Percentiles rank a stretch among this genome's conserved stretches.
Conservation (phyloP, 2,797 vertebrate species). For the Ibycter americanus region DNA sequence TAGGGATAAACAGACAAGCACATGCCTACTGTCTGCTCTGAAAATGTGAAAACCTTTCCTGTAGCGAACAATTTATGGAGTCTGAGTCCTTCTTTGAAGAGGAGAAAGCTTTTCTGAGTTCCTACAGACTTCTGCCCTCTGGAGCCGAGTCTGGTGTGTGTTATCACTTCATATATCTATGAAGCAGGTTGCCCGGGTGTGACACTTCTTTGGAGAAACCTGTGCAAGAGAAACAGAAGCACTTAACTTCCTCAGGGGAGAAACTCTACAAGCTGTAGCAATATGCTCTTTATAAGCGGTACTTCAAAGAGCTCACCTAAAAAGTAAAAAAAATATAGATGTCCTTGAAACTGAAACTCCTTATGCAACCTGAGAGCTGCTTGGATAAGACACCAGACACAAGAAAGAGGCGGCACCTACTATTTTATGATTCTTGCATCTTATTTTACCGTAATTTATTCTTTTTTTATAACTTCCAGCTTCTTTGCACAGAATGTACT, state of each 20-base stretch:
- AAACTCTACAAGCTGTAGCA: background rate
- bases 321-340: background rate
- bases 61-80: background rate
- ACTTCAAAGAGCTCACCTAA: background rate
- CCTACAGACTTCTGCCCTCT: background rate
- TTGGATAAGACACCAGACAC: background rate
- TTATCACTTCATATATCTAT: background rate
- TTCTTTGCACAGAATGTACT: background rate
- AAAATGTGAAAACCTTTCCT: background rate
- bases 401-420: background rate
- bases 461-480: background rate
- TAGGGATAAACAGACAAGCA: background rate
- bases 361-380: background rate
- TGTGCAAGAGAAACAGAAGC: background rate
- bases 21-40: background rate
- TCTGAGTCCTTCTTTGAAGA: background rate
- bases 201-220: background rate
- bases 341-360: background rate
- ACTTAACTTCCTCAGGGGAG: background rate
- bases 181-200: background rate
- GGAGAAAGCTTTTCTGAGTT: background rate
- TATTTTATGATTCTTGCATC: background rate
- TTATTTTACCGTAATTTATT: background rate
- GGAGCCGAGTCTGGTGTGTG: background rate
- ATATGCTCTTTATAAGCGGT: background rate